phyloP scores from a whole-genome alignment of 2,888 invertebrate genomes.

The Poecilobothrus nobilitatus region DNA sequence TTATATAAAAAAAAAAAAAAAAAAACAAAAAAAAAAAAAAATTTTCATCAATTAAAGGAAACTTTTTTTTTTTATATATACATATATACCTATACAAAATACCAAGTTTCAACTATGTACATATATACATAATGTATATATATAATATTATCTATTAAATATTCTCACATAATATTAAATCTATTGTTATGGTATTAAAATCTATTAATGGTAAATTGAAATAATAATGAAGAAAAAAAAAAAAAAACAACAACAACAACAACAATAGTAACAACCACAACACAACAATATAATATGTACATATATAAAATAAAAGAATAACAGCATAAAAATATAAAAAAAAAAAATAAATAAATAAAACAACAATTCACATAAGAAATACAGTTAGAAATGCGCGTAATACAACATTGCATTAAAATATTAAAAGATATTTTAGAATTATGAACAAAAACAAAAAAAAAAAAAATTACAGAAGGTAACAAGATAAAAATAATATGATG shows the following conservation, averaged over 20 bases:
- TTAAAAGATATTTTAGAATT: background rate
- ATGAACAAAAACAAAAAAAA: background rate
- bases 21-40: background rate
- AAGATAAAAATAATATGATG: background rate
- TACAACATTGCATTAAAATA: background rate
- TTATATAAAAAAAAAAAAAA: background rate
- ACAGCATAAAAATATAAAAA: no score
- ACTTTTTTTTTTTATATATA: background rate
- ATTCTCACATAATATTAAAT: background rate
- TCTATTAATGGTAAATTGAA: slow-evolving; percentile 4
- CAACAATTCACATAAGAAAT: background rate
- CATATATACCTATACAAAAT: background rate
- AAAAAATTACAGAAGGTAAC: background rate
- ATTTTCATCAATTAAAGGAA: background rate
- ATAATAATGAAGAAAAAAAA: background rate
- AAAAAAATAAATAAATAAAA: background rate
- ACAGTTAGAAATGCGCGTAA: slow-evolving; percentile 1
- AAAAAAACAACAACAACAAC: background rate
- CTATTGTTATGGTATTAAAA: slow-evolving; percentile 1
- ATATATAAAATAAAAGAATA: no score
- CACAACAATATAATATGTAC: no score
- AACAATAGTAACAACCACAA: background rate
- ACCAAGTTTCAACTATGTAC: background rate
- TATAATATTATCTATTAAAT: background rate
- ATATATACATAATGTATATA: background rate